These are phyloP conservation scores for Sericinus montela DNA, from an alignment of 2,888 invertebrate genomes.

Conservation along the genomic window DNA sequence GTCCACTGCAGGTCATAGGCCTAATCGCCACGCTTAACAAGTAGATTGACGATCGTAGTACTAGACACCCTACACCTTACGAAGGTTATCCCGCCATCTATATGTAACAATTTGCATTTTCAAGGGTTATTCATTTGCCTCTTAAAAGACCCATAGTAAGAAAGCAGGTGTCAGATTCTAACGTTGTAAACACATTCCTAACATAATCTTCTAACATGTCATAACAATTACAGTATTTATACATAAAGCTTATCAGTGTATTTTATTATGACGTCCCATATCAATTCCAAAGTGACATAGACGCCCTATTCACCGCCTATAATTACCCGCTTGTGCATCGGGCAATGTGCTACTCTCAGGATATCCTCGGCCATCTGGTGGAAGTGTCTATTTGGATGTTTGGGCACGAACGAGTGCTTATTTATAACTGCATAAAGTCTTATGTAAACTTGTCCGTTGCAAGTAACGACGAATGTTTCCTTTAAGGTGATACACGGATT, in stretches of 20 bases:
- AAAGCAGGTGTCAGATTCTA: no score
- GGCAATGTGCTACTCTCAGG: constrained; percentile 68
- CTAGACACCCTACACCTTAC: no score
- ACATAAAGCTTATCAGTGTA: neutral
- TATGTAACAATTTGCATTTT: no score
- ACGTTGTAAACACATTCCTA: no score
- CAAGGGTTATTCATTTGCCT: no score
- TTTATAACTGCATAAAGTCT: constrained; percentile 30
- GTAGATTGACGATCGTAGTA: no score
- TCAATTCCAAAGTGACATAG: constrained; percentile 28
- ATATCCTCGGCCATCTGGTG: constrained; percentile 74
- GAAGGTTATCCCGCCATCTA: no score
- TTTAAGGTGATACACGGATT: constrained; percentile 11
- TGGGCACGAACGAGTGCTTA: constrained; percentile 28
- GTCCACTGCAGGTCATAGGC: no score
- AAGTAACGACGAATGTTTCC: constrained; percentile 5
- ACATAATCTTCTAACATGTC: no score
- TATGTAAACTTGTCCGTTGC: constrained; percentile 18
- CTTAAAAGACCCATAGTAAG: no score
- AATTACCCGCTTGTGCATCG: constrained; percentile 40
- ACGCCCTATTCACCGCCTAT: constrained; percentile 48
- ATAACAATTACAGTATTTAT: no score
- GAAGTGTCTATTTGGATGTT: constrained; percentile 47
- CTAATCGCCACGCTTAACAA: no score
- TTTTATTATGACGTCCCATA: neutral